Percentiles rank a stretch among this genome's conserved stretches.
Evolutionary conservation across 1,140 invertebrate species (phyloP).

Genomic region (Brachionus angularis): DNA sequence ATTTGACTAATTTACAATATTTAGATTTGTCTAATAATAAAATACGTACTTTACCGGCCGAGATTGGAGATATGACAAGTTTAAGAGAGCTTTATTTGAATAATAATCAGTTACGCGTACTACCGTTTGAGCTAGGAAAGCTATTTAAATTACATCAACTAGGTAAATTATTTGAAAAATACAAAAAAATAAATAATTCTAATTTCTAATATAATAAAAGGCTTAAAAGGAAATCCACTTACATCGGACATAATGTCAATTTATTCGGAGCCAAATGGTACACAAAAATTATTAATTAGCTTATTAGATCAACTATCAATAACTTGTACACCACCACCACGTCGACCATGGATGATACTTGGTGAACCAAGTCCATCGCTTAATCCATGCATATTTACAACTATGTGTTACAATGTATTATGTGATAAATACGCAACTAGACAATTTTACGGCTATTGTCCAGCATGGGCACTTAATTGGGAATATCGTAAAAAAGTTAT

Average conservation of each 20-base stretch:
- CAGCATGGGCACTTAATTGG: constrained; percentile 94
- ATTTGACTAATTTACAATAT: constrained; percentile 73
- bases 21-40: constrained; percentile 80
- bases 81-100: constrained; percentile 87
- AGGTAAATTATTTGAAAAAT: constrained; percentile 51
- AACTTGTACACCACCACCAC: constrained; percentile 54
- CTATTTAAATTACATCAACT: constrained; percentile 83
- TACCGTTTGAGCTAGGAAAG: constrained; percentile 95
- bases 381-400: constrained; percentile 81
- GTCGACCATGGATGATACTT: constrained; percentile 27
- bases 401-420: constrained; percentile 99
- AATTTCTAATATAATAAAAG: constrained; percentile 62
- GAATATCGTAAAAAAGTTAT: constrained; percentile 97
- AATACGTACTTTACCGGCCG: constrained; percentile 81
- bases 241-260: constrained; percentile 82
- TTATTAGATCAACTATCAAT: constrained; percentile 62
- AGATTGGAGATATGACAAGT: constrained; percentile 87
- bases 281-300: constrained; percentile 78
- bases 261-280: constrained; percentile 82
- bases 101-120: constrained; percentile 82
- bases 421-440: constrained; percentile 97
- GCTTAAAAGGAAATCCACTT: constrained; percentile 87
- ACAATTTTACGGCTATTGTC: constrained; percentile 88
- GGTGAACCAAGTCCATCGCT: constrained; percentile 34
- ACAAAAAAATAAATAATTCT: neutral